Evolutionary conservation across 2,113 vertebrate species (phyloP).

Genomic region (Hippoglossus stenolepis): DNA sequence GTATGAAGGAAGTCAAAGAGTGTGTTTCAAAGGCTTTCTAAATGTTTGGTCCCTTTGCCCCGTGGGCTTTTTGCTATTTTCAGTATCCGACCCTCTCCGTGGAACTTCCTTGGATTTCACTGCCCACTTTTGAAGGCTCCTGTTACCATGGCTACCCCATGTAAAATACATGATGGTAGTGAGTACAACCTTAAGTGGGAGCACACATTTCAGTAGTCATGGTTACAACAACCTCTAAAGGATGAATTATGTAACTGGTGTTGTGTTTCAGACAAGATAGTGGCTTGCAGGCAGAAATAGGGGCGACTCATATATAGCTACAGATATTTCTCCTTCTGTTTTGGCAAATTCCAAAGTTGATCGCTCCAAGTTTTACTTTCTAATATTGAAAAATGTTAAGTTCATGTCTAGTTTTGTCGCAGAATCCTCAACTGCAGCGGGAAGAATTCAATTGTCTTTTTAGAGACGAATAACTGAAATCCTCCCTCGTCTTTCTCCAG

Average conservation of each 20-base stretch:
- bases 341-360: constrained; percentile 6
- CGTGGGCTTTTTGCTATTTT: constrained; percentile 53
- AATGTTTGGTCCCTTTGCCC: constrained; percentile 52
- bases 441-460: background rate
- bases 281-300: constrained; percentile 40
- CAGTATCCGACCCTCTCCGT: constrained; percentile 44
- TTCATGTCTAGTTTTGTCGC: background rate
- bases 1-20: constrained; percentile 41
- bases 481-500: constrained; percentile 23
- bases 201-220: constrained; percentile 71
- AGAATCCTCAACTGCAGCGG: background rate
- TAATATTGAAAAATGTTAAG: constrained; percentile 7
- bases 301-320: constrained; percentile 14
- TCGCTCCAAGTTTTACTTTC: background rate
- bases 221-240: constrained; percentile 77
- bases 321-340: constrained; percentile 36
- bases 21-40: constrained; percentile 58
- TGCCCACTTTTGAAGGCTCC: constrained; percentile 60
- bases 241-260: constrained; percentile 77
- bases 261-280: constrained; percentile 61
- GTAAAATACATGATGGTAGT: constrained; percentile 69
- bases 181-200: constrained; percentile 74
- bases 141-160: constrained; percentile 72
- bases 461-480: background rate
- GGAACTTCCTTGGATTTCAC: constrained; percentile 57